These are phyloP conservation scores for Cyclophora albipunctata DNA, from an alignment of 2,888 invertebrate genomes.

Conservation along the genomic window DNA sequence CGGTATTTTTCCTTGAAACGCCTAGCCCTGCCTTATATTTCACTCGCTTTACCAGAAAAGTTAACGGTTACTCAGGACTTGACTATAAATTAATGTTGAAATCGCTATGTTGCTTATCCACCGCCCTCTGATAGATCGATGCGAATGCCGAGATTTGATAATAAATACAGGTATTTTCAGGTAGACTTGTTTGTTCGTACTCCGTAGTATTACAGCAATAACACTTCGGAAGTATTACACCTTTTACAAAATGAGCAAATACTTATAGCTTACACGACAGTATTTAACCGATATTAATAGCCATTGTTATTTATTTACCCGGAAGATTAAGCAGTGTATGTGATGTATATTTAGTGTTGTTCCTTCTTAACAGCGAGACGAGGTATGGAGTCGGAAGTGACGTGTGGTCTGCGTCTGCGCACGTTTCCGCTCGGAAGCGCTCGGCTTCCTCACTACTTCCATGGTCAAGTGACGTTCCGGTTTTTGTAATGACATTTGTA, in stretches of 20 bases:
- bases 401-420: slow-evolving; percentile 40
- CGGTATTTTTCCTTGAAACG: slow-evolving; percentile 58
- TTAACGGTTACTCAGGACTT: slow-evolving; percentile 26
- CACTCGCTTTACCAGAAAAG: slow-evolving; percentile 32
- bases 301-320: slow-evolving; percentile 8
- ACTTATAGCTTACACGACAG: too few species aligned
- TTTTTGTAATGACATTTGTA: slow-evolving; percentile 15
- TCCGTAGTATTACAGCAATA: too few species aligned
- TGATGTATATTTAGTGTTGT: slow-evolving; percentile 6
- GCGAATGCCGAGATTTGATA: neutral
- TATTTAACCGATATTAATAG: neutral
- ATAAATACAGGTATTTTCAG: too few species aligned
- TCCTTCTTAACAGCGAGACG: neutral
- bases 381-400: slow-evolving; percentile 44
- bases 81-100: slow-evolving; percentile 24
- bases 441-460: slow-evolving; percentile 42
- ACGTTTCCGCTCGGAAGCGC: slow-evolving; percentile 61
- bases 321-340: slow-evolving; percentile 6
- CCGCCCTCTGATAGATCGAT: slow-evolving; percentile 6
- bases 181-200: too few species aligned
- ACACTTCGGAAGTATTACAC: too few species aligned
- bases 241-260: too few species aligned
- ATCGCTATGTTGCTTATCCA: slow-evolving; percentile 12
- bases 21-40: slow-evolving; percentile 35
- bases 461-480: slow-evolving; percentile 43